Evolutionary conservation across 2,888 invertebrate species (phyloP), one percentile per base, ranked within the genome.

Genomic region (Globia sparganii): DNA sequence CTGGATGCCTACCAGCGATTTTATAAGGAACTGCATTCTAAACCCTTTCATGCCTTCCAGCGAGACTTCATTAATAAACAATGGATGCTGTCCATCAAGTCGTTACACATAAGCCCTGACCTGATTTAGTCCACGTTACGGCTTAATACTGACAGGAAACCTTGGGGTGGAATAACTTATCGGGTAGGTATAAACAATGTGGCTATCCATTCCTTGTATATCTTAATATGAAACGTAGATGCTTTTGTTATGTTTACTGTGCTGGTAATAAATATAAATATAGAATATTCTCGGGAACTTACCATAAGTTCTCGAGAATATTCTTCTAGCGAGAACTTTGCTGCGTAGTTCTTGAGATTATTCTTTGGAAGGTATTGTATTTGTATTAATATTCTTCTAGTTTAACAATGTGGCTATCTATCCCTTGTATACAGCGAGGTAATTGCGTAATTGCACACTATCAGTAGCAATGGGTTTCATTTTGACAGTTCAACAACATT

Each of bases 121-220:
- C 83, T 72, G 85, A 84, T 84, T 87, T 66, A 43, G 68, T 64
- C 61, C 62, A 84, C 65, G 84, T 79, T 79, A 75, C 84, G 53
- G 66, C 56, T 67, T 25, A 49, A 49, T 78, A 77, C 62, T 84
- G 87, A 84, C 72, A 40, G 59, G 59, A 37, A 82, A 77, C 61
- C 86, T 78, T 83, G 84, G 80, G 80, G 67, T 78, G 61, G 87
- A 87, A 87, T 87, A 84, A 87, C 65, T 87, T 87, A 84, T 75
- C 58, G 62, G 69, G 37, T 58, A 31, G 69, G 34, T 59, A 49
- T 70, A 37, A 64, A 68, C 49, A 71, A 61, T 53, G 49, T 69
- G 61, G 46, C 9, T 56, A 40, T 65, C 8, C 67, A 28, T 79
- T 69, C 62, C 56, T 64, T 49, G 37, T 53, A 25, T 31, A 28